Percentiles rank a stretch among this genome's conserved stretches.
These are phyloP conservation scores for Lutjanus campechanus DNA, from an alignment of 2,797 vertebrate genomes.

Conservation along the genomic window DNA sequence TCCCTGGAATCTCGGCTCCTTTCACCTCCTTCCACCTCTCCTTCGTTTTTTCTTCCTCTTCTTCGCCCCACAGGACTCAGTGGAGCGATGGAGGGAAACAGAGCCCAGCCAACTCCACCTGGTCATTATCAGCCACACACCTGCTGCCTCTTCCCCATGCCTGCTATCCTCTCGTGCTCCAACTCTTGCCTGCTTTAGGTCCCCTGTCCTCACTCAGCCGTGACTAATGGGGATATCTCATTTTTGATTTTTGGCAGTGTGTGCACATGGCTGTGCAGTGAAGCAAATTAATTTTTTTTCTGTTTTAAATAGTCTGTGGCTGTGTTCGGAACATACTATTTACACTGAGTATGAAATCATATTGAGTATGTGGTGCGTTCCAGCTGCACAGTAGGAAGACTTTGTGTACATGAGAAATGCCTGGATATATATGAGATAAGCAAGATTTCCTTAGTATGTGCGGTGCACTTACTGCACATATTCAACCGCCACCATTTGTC, in stretches of 20 bases:
- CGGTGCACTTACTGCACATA: no score
- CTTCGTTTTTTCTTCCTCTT: slow-evolving; percentile 35
- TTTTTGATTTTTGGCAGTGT: slow-evolving; percentile 25
- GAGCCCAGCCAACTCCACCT: slow-evolving; percentile 75
- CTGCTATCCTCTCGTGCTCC: slow-evolving; percentile 32
- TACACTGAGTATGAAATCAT: no score
- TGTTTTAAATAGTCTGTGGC: background rate
- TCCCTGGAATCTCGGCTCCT: slow-evolving; percentile 43
- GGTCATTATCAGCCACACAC: slow-evolving; percentile 78
- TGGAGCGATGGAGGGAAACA: slow-evolving; percentile 68
- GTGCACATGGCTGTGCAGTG: background rate
- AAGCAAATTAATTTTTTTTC: background rate
- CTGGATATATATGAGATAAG: no score
- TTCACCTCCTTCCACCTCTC: slow-evolving; percentile 40
- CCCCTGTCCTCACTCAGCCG: slow-evolving; percentile 49
- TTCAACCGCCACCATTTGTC: no score
- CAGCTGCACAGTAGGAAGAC: no score
- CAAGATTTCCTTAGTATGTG: no score
- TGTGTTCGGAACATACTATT: no score
- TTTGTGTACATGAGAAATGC: no score
- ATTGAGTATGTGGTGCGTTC: no score
- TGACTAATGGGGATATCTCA: slow-evolving; percentile 60
- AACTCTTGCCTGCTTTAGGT: slow-evolving; percentile 50
- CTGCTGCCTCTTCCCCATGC: slow-evolving; percentile 68
- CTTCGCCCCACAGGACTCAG: slow-evolving; percentile 56